Conservation (phyloP, 2,888 invertebrate genomes). For the Esperia sulphurella region DNA sequence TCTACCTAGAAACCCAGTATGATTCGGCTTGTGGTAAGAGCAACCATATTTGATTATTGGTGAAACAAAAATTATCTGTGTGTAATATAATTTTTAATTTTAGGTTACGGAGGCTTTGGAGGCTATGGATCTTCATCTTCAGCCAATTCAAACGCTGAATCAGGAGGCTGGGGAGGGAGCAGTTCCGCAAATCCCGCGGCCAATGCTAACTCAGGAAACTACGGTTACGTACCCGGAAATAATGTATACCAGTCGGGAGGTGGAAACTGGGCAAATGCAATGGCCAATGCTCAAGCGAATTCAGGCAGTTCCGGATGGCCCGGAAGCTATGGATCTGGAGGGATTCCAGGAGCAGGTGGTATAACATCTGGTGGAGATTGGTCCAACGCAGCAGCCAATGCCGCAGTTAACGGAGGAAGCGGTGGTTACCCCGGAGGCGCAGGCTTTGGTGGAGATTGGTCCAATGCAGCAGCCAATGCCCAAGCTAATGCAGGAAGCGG, state of each 20-base stretch:
- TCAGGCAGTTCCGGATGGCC: not conserved
- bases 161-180: too few species aligned
- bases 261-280: not conserved
- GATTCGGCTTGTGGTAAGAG: slow-evolving; percentile 26
- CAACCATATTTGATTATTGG: too few species aligned
- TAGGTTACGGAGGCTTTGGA: too few species aligned
- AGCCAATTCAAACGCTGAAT: too few species aligned
- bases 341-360: not conserved
- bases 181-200: not conserved
- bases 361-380: slow-evolving; percentile 6
- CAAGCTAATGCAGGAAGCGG: slow-evolving; percentile 2
- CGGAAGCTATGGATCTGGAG: slow-evolving; percentile 6
- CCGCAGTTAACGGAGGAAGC: not conserved
- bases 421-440: not conserved
- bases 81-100: too few species aligned
- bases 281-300: slow-evolving; percentile 12
- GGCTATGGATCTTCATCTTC: too few species aligned
- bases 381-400: slow-evolving; percentile 1
- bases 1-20: slow-evolving; percentile 40
- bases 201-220: not conserved
- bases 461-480: slow-evolving; percentile 6
- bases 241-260: slow-evolving; percentile 4
- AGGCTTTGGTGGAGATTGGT: not conserved
- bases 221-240: slow-evolving; percentile 14
- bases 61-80: too few species aligned